phyloP scores from a whole-genome alignment of 1,140 invertebrate species.

The Lepidurus apus region DNA sequence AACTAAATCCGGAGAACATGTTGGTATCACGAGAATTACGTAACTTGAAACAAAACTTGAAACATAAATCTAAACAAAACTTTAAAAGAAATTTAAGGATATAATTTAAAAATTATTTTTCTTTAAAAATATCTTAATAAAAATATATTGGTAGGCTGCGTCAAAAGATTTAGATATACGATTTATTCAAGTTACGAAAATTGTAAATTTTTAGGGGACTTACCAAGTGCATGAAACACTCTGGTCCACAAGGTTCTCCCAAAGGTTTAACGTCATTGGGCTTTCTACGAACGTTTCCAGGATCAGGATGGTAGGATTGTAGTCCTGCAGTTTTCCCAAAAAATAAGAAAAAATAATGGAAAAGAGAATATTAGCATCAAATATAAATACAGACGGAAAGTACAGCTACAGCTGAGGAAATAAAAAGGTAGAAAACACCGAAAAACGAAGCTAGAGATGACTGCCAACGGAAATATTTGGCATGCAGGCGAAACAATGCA shows the following conservation, averaged over 20 bases:
- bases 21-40: not conserved
- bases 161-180: not conserved
- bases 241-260: constrained; percentile 74
- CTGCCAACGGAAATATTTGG: not conserved
- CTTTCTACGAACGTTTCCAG: constrained; percentile 80
- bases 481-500: constrained; percentile 15
- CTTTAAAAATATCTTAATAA: not conserved
- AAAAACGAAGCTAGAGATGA: not conserved
- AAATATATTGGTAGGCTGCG: not conserved
- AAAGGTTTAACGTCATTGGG: constrained; percentile 82
- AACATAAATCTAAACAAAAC: not conserved
- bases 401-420: too few relatives aligned
- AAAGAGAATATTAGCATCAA: not conserved
- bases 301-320: constrained; percentile 84
- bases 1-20: not conserved
- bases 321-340: constrained; percentile 48
- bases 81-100: not conserved
- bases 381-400: too few relatives aligned
- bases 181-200: not conserved
- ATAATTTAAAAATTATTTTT: not conserved
- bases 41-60: not conserved
- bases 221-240: constrained; percentile 85
- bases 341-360: not conserved
- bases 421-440: not conserved
- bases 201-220: constrained; percentile 39